These are phyloP conservation scores for Zosterops japonicus DNA, from an alignment of 2,113 vertebrate species.

Conservation along the genomic window DNA sequence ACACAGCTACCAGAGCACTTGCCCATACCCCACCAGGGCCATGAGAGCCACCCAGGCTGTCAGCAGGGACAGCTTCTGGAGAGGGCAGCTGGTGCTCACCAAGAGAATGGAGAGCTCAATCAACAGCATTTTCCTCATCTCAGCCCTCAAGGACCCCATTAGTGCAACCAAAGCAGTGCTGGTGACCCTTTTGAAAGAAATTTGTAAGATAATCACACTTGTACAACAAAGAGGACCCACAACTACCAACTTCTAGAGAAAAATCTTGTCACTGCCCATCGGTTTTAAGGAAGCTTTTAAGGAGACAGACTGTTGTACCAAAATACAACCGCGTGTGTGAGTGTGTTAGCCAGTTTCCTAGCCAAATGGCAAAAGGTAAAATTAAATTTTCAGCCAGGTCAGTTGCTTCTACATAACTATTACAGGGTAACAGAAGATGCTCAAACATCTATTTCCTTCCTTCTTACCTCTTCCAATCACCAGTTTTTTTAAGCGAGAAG, in stretches of 20 bases:
- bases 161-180: not conserved
- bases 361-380: not conserved
- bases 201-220: fast-evolving
- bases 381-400: not conserved
- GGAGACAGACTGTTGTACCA: not conserved
- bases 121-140: not conserved
- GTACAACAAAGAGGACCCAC: not conserved
- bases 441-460: not conserved
- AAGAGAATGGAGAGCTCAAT: not conserved
- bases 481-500: not conserved
- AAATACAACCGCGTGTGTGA: not conserved
- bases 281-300: not conserved
- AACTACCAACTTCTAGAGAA: not conserved
- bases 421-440: not conserved
- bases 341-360: not conserved
- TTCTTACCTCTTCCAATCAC: not conserved
- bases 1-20: not conserved
- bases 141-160: not conserved
- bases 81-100: not conserved
- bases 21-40: not conserved
- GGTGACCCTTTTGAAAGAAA: not conserved
- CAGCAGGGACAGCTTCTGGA: not conserved
- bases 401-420: not conserved
- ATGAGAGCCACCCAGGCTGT: not conserved
- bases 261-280: not conserved